Conservation (phyloP, 2,888 invertebrate species). For the Drosophila testacea region DNA sequence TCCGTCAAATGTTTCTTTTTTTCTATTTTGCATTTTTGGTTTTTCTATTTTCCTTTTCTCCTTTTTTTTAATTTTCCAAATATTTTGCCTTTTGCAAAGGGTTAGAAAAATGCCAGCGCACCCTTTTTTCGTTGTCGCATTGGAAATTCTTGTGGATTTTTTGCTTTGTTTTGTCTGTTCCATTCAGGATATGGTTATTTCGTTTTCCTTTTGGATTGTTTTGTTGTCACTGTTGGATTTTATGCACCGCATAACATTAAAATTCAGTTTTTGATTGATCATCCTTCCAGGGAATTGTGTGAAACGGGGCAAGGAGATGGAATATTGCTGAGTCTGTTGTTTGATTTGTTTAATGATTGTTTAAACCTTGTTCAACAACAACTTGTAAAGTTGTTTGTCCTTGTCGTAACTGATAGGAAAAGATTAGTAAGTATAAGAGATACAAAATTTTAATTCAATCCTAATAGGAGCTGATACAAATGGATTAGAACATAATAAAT, state of each 20-base stretch:
- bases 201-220: conserved; percentile 44
- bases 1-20: conserved; percentile 35
- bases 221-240: conserved; percentile 64
- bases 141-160: conserved; percentile 71
- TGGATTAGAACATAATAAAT: conserved; percentile 7
- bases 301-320: conserved; percentile 23
- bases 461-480: not conserved
- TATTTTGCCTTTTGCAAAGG: conserved; percentile 67
- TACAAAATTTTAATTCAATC: not conserved
- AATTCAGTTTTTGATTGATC: conserved; percentile 80
- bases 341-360: conserved; percentile 30
- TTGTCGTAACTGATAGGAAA: not conserved
- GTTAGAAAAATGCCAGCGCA: conserved; percentile 74
- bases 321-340: conserved; percentile 24
- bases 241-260: conserved; percentile 79
- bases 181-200: conserved; percentile 68
- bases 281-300: conserved; percentile 40
- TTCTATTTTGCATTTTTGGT: conserved; percentile 26
- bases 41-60: conserved; percentile 23
- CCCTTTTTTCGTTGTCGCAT: conserved; percentile 54
- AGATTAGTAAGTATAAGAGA: conserved; percentile 4
- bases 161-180: conserved; percentile 28
- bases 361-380: conserved; percentile 45
- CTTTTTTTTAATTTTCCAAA: conserved; percentile 65
- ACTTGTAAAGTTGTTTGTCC: conserved; percentile 27